Conservation (phyloP, 2,888 invertebrate genomes). For the Acanthosepion lycidas region DNA sequence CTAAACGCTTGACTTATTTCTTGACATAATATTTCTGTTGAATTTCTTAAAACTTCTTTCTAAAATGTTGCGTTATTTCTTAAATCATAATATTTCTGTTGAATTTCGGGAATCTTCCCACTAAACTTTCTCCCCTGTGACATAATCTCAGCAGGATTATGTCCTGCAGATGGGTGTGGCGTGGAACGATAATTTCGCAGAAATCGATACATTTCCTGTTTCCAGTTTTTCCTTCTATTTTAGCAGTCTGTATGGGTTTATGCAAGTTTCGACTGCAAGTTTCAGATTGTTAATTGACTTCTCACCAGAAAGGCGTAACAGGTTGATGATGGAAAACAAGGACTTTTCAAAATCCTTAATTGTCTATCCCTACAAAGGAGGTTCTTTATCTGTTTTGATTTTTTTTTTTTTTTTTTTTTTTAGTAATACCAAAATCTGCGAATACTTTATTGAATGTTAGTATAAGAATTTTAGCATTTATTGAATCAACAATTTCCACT, state of each 20-base stretch:
- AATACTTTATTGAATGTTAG: background rate
- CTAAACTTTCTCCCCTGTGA: background rate
- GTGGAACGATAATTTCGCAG: background rate
- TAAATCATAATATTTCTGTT: no score
- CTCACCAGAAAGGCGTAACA: background rate
- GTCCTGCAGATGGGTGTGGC: background rate
- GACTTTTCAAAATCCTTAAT: background rate
- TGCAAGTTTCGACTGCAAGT: background rate
- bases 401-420: no score
- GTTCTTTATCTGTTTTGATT: background rate
- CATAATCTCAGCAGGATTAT: background rate
- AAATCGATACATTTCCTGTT: background rate
- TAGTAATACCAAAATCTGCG: background rate
- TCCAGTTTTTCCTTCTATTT: background rate
- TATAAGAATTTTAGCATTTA: background rate
- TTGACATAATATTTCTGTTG: no score
- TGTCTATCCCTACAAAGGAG: background rate
- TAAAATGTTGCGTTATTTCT: no score
- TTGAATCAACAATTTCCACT: background rate
- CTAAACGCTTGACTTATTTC: no score
- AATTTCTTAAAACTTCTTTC: no score
- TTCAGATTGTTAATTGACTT: background rate
- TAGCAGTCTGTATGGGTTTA: background rate
- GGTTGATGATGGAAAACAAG: background rate
- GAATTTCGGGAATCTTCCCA: no score